Percentiles rank a stretch among this genome's conserved stretches.
Evolutionary conservation across 2,113 vertebrate species (phyloP).

Genomic region (Rhineura floridana): DNA sequence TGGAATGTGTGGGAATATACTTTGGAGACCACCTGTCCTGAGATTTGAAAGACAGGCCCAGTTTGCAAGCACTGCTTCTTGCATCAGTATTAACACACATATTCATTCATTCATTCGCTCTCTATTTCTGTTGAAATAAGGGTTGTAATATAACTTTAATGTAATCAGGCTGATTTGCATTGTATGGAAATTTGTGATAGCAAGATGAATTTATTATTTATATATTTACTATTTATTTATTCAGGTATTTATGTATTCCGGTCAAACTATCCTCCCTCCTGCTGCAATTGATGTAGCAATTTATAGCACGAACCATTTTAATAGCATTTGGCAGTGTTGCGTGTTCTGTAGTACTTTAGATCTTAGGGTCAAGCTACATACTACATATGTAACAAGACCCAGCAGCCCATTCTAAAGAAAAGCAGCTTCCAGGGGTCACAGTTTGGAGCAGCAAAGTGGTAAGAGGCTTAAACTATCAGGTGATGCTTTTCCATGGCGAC

Average conservation of each 20-base stretch:
- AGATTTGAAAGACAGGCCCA: conserved; percentile 5
- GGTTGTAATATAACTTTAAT: conserved; percentile 11
- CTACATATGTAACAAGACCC: background rate
- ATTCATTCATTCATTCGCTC: background rate
- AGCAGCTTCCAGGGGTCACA: background rate
- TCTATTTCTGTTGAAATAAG: background rate
- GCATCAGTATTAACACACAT: background rate
- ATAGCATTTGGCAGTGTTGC: background rate
- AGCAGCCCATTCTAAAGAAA: background rate
- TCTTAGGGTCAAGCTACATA: background rate
- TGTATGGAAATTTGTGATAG: conserved; percentile 32
- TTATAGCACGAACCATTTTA: background rate
- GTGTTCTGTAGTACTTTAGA: background rate
- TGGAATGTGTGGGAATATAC: conserved; percentile 65
- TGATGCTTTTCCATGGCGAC: background rate
- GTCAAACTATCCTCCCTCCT: conserved; percentile 21
- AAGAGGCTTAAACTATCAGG: background rate
- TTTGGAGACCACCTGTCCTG: conserved; percentile 69
- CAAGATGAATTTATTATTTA: conserved; percentile 46
- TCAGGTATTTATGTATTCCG: conserved; percentile 26
- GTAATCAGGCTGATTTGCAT: conserved; percentile 15
- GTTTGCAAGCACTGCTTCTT: conserved; percentile 2
- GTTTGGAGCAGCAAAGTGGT: background rate
- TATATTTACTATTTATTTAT: conserved; percentile 41
- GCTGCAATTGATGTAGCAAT: background rate